Evolutionary conservation across 2,113 vertebrate species (phyloP), one percentile per base, ranked within the genome.

Genomic region (Pterocles gutturalis): DNA sequence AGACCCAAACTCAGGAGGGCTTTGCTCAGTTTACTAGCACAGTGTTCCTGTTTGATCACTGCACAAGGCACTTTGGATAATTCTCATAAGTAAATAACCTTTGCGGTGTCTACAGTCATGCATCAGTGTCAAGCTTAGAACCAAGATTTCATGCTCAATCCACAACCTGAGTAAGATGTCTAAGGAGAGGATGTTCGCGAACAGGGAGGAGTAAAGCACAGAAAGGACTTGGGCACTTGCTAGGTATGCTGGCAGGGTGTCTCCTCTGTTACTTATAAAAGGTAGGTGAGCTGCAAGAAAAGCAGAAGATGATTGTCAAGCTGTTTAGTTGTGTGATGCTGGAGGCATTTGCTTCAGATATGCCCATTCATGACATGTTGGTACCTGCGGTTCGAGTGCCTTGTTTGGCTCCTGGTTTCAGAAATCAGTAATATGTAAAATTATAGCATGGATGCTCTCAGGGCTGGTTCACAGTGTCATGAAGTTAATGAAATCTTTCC

Each of bases 71-170:
- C 72, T 89, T 46, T 79, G 60, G 79, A 87, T 66, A 55, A 75
- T 60, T 82, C 72, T 94, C 81, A 91, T 61, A 82, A 67, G 72
- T 82, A 95, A 92, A 91, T 91, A 91, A 43, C 34, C 38, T 89
- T 66, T 66, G 28, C 36, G 70, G 58, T 58, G 66, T 73, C 49
- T 54, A 49, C 46, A 36, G 62, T 89, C 73, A 57, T 41, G 33
- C 33, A 54, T 57, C 84, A 60, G 21, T 48, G 57, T 86, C 79
- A 89, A 58, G n/a, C 43, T 80, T 58, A 81, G 55, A 80, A 69
- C 54, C 70, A 57, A 70, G 41, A 70, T 80, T 92, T 86, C 46
- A 26, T 54, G 21, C 22, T 77, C 58, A 67, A 66, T 62, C 43
- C 55, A 53, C 53, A 86, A 20, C 13, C 41, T 36, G 14, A 87